Conservation (phyloP, 2,888 invertebrate genomes). For the Ophioninae sp. region DNA sequence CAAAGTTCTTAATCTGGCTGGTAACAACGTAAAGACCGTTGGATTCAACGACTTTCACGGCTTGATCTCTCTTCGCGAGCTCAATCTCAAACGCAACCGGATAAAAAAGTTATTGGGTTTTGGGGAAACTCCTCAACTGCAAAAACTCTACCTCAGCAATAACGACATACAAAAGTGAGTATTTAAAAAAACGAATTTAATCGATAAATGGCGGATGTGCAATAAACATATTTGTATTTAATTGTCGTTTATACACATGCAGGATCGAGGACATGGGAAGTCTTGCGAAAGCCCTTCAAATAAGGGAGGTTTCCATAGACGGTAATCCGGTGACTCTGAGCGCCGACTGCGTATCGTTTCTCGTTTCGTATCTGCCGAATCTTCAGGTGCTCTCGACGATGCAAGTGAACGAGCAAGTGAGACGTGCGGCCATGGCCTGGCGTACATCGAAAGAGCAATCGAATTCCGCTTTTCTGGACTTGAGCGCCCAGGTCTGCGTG, state of each 20-base stretch:
- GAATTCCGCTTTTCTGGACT: conserved; percentile 86
- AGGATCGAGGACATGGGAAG: conserved; percentile 94
- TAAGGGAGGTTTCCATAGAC: conserved; percentile 93
- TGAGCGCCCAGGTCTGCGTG: conserved; percentile 83
- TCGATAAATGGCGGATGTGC: neutral
- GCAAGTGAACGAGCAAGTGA: conserved; percentile 90
- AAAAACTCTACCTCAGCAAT: conserved; percentile 92
- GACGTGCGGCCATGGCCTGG: conserved; percentile 91
- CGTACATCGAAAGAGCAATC: conserved; percentile 89
- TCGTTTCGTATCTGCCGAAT: conserved; percentile 90
- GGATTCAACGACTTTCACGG: conserved; percentile 90
- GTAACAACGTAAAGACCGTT: conserved; percentile 92
- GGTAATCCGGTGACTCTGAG: conserved; percentile 91
- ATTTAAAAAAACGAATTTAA: neutral
- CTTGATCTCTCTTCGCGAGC: conserved; percentile 89
- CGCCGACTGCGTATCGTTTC: conserved; percentile 91
- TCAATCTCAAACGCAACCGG: conserved; percentile 94
- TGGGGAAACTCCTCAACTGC: conserved; percentile 88
- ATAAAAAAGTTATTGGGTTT: conserved; percentile 91
- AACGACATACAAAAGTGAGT: conserved; percentile 87
- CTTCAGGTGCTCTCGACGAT: conserved; percentile 88
- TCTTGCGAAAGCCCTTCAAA: conserved; percentile 88
- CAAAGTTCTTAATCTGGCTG: conserved; percentile 95
- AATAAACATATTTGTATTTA: neutral
- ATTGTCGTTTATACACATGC: conserved; percentile 62